Percentiles rank a stretch among this genome's conserved stretches.
Conservation (phyloP, 2,113 vertebrate genomes). For the Guaruba guarouba region DNA sequence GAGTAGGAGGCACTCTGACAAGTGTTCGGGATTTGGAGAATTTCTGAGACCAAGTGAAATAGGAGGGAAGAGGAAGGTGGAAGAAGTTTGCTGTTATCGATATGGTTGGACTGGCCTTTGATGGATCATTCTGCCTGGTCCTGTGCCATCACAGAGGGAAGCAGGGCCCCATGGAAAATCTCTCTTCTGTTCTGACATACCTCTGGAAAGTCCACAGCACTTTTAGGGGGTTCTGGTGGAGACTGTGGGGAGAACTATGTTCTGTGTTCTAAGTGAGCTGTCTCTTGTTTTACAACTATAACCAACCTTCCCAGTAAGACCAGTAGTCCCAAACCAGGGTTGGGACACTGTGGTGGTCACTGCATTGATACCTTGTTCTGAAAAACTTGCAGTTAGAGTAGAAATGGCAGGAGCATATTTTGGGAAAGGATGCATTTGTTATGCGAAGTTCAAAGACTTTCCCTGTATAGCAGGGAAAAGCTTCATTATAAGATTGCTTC, state of each 20-base stretch:
- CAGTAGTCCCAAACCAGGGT: not conserved
- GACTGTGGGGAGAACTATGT: not conserved
- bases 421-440: not conserved
- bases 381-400: not conserved
- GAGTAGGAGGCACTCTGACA: not conserved
- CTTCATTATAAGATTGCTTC: not conserved
- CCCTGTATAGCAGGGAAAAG: not conserved
- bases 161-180: not conserved
- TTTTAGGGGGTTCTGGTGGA: not conserved
- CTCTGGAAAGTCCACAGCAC: not conserved
- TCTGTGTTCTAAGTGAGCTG: not conserved
- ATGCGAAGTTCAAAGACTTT: not conserved
- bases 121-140: rapidly evolving
- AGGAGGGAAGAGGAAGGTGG: not conserved
- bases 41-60: not conserved
- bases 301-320: not conserved
- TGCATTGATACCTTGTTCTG: not conserved
- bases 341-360: not conserved
- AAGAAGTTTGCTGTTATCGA: not conserved
- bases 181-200: not conserved
- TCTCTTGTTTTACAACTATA: not conserved
- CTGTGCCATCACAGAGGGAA: not conserved
- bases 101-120: not conserved
- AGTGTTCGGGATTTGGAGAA: not conserved
- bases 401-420: not conserved